Evolutionary conservation across 53 echinoderm and acorn worm genomes (phyloP).

Genomic region (Henricia sp.): DNA sequence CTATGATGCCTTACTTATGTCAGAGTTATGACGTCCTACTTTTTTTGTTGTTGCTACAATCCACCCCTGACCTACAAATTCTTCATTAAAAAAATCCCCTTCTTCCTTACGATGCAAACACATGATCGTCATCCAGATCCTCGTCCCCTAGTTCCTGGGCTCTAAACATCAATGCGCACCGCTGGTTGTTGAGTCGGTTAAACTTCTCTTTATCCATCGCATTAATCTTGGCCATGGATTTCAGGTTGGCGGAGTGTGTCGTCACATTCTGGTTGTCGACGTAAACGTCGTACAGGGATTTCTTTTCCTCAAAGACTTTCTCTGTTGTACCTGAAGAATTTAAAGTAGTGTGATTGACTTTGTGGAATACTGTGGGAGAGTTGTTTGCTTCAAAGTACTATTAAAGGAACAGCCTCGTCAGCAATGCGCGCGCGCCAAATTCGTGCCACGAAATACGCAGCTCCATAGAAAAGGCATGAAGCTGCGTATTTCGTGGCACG

Average conservation of each 20-base stretch:
- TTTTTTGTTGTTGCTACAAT: no score
- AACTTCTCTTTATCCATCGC: conserved; percentile 88
- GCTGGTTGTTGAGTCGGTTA: conserved; percentile 82
- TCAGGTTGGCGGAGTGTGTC: conserved; percentile 67
- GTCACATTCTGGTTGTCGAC: conserved; percentile 96
- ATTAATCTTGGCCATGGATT: conserved; percentile 78
- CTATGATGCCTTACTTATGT: no score
- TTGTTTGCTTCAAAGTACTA: no score
- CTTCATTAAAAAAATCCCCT: not conserved
- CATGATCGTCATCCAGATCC: conserved; percentile 78
- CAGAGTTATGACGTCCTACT: no score
- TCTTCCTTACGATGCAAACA: conserved; percentile 89
- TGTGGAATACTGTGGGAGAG: no score
- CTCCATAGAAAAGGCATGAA: no score
- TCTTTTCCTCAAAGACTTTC: conserved; percentile 95
- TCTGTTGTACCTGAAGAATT: conserved; percentile 84
- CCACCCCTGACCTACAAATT: no score
- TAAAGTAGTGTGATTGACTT: no score
- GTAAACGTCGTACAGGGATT: conserved; percentile 89
- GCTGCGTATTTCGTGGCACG: no score
- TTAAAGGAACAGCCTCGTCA: no score
- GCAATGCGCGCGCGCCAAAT: no score
- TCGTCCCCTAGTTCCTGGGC: conserved; percentile 70
- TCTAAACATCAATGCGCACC: conserved; percentile 71
- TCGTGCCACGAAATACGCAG: no score